Evolutionary conservation across 1,140 invertebrate species (phyloP).

Genomic region (Drosophila pseudoananassae): DNA sequence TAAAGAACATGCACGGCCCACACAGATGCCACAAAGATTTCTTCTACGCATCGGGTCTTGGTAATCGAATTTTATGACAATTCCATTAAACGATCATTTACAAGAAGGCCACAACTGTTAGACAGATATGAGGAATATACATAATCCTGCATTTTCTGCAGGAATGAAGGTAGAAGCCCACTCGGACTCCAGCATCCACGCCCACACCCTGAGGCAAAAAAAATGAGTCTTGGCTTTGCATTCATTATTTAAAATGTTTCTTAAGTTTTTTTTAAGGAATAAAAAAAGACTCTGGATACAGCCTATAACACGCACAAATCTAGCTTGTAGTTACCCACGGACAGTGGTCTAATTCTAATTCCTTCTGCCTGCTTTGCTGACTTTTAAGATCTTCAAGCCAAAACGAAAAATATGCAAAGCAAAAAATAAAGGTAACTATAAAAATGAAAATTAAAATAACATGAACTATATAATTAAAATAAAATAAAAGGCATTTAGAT

Average conservation of each 20-base stretch:
- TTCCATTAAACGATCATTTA: constrained; percentile 50
- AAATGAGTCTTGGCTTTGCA: constrained; percentile 5
- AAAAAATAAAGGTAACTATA: background rate
- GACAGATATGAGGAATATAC: constrained; percentile 10
- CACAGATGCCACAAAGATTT: constrained; percentile 1
- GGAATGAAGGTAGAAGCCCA: constrained; percentile 11
- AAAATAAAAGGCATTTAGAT: too few species aligned
- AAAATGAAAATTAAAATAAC: too few species aligned
- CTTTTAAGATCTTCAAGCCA: constrained; percentile 27
- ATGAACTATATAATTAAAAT: too few species aligned
- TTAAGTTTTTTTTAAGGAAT: constrained; percentile 2
- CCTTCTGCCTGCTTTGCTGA: constrained; percentile 20
- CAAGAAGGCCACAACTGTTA: constrained; percentile 39
- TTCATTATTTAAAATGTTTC: constrained; percentile 4
- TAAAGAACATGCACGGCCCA: constrained; percentile 11
- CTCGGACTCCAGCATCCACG: constrained; percentile 21
- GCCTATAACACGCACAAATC: constrained; percentile 51
- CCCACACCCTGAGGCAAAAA: constrained; percentile 24
- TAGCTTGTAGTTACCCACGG: constrained; percentile 27
- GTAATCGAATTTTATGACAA: constrained; percentile 53
- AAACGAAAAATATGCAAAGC: constrained; percentile 5
- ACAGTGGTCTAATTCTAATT: constrained; percentile 40
- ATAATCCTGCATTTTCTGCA: constrained; percentile 3
- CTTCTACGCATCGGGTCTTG: constrained; percentile 25
- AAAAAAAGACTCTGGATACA: constrained; percentile 3